Percentiles rank a stretch among this genome's conserved stretches.
These are phyloP conservation scores for Drosophila funebris DNA, from an alignment of 1,140 invertebrate genomes.

Conservation along the genomic window DNA sequence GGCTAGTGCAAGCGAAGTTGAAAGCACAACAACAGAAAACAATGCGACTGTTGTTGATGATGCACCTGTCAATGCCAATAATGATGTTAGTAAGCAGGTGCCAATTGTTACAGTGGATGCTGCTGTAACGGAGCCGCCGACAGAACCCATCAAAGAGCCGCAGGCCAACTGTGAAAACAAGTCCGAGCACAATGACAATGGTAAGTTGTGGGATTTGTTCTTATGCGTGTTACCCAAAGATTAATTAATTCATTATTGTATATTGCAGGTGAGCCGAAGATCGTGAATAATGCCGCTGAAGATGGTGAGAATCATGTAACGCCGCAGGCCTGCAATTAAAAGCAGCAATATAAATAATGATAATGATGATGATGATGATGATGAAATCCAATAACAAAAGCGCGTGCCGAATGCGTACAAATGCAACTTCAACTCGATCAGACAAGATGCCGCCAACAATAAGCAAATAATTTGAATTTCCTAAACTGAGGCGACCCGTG, in stretches of 20 bases:
- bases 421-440: constrained; percentile 44
- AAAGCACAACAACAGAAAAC: constrained; percentile 30
- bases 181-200: constrained; percentile 73
- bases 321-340: constrained; percentile 78
- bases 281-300: constrained; percentile 63
- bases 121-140: constrained; percentile 9
- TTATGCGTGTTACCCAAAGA: background rate
- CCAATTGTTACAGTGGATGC: constrained; percentile 15
- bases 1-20: constrained; percentile 11
- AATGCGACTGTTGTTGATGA: constrained; percentile 25
- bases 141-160: constrained; percentile 48
- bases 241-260: background rate
- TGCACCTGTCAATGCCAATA: constrained; percentile 38
- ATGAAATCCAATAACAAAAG: constrained; percentile 50
- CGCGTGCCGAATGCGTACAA: constrained; percentile 64
- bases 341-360: constrained; percentile 8
- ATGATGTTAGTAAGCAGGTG: constrained; percentile 58
- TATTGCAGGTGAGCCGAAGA: constrained; percentile 71
- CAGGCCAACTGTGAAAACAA: constrained; percentile 57
- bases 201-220: constrained; percentile 38
- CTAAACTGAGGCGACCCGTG: constrained; percentile 16
- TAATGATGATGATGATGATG: constrained; percentile 29
- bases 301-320: constrained; percentile 65
- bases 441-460: constrained; percentile 56
- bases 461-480: constrained; percentile 55